Conservation (phyloP, 1,140 invertebrate species). For the Drosophila parabipectinata region DNA sequence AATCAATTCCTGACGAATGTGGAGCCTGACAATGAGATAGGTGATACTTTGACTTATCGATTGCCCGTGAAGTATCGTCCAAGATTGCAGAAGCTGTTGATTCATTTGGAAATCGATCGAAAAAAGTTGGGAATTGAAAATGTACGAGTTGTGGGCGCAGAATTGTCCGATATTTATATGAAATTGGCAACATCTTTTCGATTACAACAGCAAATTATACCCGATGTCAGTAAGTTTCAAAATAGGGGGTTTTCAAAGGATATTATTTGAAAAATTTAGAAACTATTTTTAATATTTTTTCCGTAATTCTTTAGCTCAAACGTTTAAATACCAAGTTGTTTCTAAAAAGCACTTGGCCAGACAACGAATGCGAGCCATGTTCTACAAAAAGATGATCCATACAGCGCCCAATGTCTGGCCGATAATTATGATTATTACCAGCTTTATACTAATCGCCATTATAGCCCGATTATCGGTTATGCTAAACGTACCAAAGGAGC, state of each 20-base stretch:
- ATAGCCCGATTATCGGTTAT: conserved; percentile 42
- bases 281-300: neutral
- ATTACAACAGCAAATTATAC: conserved; percentile 58
- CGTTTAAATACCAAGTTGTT: conserved; percentile 61
- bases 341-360: conserved; percentile 48
- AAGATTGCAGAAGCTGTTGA: conserved; percentile 57
- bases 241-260: no score
- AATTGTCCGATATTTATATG: conserved; percentile 74
- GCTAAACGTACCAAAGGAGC: conserved; percentile 26
- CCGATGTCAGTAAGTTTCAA: conserved; percentile 63
- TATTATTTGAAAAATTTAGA: no score
- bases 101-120: conserved; percentile 69
- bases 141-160: conserved; percentile 58
- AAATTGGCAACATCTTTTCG: conserved; percentile 61
- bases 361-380: conserved; percentile 63
- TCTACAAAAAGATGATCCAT: conserved; percentile 74
- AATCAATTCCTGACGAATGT: conserved; percentile 35
- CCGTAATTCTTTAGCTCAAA: conserved; percentile 46
- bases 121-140: conserved; percentile 67
- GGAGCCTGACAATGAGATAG: conserved; percentile 68
- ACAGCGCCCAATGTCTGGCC: conserved; percentile 72
- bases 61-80: conserved; percentile 26
- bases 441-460: conserved; percentile 59
- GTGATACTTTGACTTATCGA: conserved; percentile 65
- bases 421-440: conserved; percentile 58